Percentiles rank a stretch among this genome's conserved stretches.
Evolutionary conservation across 2,113 vertebrate genomes (phyloP).

Genomic region (Diphyllodes magnificus): DNA sequence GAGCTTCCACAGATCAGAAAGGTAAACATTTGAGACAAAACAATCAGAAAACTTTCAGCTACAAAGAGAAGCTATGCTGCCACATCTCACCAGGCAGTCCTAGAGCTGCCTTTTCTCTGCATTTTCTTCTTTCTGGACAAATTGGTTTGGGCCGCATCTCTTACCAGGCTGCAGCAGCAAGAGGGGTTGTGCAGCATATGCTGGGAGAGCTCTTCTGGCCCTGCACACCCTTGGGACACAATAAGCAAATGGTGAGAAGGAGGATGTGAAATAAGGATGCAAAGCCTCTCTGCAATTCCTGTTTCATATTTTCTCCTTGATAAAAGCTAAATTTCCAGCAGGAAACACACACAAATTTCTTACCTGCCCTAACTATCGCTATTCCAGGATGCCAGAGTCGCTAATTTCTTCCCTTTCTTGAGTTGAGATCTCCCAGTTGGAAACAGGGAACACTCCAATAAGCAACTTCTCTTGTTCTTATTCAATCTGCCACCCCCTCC

Average conservation of each 20-base stretch:
- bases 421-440: neutral
- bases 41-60: neutral
- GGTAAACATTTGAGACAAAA: neutral
- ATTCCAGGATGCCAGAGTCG: neutral
- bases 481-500: neutral
- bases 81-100: neutral
- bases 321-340: neutral
- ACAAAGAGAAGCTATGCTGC: neutral
- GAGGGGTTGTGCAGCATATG: fast-evolving
- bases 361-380: neutral
- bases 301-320: neutral
- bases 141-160: neutral
- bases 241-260: neutral
- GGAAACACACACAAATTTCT: neutral
- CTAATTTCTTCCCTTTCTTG: neutral
- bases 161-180: neutral
- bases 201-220: neutral
- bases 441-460: neutral
- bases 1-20: neutral
- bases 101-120: neutral
- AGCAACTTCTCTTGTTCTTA: neutral
- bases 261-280: neutral
- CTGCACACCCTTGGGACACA: fast-evolving
- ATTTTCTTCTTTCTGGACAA: neutral
- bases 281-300: neutral